Evolutionary conservation across 2,888 invertebrate genomes (phyloP).

Genomic region (Spisula solida): DNA sequence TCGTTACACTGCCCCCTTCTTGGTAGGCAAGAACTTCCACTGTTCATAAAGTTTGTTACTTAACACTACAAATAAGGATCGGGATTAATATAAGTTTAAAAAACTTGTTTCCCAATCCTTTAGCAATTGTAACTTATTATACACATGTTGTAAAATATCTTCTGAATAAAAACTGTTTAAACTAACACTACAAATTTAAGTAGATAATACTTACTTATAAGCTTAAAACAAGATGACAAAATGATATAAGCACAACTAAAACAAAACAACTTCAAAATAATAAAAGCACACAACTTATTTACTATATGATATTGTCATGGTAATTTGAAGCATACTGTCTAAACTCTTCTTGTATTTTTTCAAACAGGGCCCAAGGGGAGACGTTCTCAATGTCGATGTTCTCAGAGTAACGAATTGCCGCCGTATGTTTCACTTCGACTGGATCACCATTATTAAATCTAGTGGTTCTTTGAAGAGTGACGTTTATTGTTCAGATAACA

Average conservation of each 20-base stretch:
- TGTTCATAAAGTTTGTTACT: not conserved
- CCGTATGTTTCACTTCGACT: not conserved
- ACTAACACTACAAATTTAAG: no score
- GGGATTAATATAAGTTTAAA: no score
- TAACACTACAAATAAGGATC: no score
- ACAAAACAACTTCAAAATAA: no score
- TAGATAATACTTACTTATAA: not conserved
- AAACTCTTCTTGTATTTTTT: not conserved
- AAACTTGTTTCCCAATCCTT: no score
- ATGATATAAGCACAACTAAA: not conserved
- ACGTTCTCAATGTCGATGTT: not conserved
- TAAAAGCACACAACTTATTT: no score
- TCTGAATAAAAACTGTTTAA: no score
- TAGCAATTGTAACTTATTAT: no score
- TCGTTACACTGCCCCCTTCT: not conserved
- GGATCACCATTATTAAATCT: not conserved
- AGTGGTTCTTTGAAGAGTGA: not conserved
- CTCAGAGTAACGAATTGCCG: not conserved
- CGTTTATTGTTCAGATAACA: not conserved
- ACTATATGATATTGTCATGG: not conserved
- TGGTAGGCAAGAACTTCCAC: not conserved
- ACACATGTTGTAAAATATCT: no score
- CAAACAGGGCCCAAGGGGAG: not conserved
- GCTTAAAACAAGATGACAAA: not conserved
- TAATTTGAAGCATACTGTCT: not conserved